Percentiles rank a stretch among this genome's conserved stretches.
phyloP scores from a whole-genome alignment of 2,113 vertebrate species.

The Neomonachus schauinslandi region DNA sequence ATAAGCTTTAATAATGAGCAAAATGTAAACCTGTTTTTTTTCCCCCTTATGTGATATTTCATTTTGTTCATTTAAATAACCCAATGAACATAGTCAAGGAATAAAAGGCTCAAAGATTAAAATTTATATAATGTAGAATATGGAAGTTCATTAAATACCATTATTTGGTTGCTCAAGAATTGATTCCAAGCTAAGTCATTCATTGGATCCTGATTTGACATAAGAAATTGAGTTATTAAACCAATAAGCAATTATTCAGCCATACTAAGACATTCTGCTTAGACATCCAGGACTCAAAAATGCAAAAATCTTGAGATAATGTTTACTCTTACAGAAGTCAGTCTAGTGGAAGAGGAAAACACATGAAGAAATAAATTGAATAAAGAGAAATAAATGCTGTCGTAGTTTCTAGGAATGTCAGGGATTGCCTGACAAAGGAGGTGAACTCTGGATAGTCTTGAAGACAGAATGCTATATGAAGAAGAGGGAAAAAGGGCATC shows the following conservation, averaged over 20 bases:
- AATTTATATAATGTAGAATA: neutral
- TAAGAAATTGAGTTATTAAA: conserved; percentile 3
- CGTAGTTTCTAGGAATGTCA: neutral
- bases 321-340: neutral
- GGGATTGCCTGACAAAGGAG: neutral
- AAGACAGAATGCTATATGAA: neutral
- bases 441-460: neutral
- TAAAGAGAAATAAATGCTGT: neutral
- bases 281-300: neutral
- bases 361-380: neutral
- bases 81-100: neutral
- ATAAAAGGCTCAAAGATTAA: neutral
- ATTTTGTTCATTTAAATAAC: conserved; percentile 40
- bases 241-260: neutral
- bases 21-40: conserved; percentile 18
- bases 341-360: neutral
- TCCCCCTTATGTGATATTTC: neutral
- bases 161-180: neutral
- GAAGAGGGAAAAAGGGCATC: conserved; percentile 66
- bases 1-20: neutral
- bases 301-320: neutral
- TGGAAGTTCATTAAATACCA: neutral
- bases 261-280: neutral
- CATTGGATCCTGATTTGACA: neutral
- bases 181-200: neutral